Evolutionary conservation across 2,888 invertebrate species (phyloP).

Genomic region (Griposia aprilina): DNA sequence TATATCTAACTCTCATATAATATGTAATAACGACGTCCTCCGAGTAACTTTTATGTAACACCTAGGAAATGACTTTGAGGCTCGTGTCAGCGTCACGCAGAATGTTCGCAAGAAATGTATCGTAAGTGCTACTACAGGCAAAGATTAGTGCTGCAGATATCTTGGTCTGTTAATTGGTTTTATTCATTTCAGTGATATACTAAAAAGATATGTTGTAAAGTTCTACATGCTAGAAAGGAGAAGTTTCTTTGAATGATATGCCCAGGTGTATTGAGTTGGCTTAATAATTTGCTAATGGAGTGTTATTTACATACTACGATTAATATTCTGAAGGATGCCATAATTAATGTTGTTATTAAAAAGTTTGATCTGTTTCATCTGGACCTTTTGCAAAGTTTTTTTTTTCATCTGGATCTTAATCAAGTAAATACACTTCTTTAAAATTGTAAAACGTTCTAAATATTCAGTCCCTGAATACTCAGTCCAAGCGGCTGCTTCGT

Average conservation of each 20-base stretch:
- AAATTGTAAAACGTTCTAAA: neutral
- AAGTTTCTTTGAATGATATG: neutral
- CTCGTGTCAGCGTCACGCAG: conserved; percentile 43
- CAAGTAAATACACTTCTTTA: conserved; percentile 4
- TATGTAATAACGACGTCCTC: conserved; percentile 31
- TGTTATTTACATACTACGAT: neutral
- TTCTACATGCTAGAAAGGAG: too few species aligned
- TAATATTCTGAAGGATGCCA: neutral
- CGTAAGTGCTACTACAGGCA: conserved; percentile 46
- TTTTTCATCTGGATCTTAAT: neutral
- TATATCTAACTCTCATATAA: conserved; percentile 33
- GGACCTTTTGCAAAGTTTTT: neutral
- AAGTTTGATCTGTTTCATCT: neutral
- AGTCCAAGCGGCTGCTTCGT: conserved; percentile 11
- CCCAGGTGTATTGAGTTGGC: too few species aligned
- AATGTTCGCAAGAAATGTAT: conserved; percentile 57
- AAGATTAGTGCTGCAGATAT: conserved; percentile 50
- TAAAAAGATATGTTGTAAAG: neutral
- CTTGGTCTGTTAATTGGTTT: neutral
- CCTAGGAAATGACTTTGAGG: conserved; percentile 57
- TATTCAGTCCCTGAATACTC: neutral
- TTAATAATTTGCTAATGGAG: neutral
- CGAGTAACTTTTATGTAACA: conserved; percentile 58
- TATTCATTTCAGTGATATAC: neutral
- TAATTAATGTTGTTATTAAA: neutral